Base-by-base conservation (phyloP, 2,888 invertebrate genomes). In the Autographa gamma region DNA sequence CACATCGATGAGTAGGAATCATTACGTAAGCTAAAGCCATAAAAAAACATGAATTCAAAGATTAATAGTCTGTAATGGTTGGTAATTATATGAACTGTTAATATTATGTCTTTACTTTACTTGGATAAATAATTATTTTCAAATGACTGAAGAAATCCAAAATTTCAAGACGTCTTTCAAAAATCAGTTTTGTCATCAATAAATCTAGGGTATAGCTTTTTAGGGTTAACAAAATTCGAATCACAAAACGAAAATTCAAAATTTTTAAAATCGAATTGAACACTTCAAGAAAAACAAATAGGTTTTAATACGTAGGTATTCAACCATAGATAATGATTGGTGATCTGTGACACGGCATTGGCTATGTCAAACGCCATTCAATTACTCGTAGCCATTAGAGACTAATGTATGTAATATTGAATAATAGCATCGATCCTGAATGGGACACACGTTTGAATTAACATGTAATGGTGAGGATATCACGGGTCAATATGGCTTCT, bases 331-430 rank as follows among this genome's bases (percentile, higher is more conserved):
- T 90, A 91, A 91, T 91, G 83, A 85, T 79, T 76, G 69, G 63
- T 90, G 91, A 91, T 91, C 91, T 90, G 85, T 89, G 89, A 88
- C 90, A 87, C 85, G 79, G 65, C 79, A 83, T 85, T 85, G 83
- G 86, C 84, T 83, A 79, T 85, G 90, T 90, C 91, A 90, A 85
- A 86, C 85, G 80, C 86, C 86, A 86, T 87, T 89, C 90, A 87
- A 90, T 91, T 90, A 89, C 75, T 80, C 78, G 79, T 81, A 82
- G 77, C 74, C 80, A 82, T 85, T 83, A 87, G 69, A 69, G 41
- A 75, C 70, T 83, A 83, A 83, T 85, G 82, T 78, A 70, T 73
- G 77, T 88, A 86, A 88, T 88, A 88, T 88, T 88, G 86, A 87
- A 86, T 88, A 88, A 89, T 88, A 81, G 82, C 82, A 85, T 86